These are phyloP conservation scores for Coptodon bakossiorum DNA, from an alignment of 2,113 vertebrate genomes.

Conservation along the genomic window DNA sequence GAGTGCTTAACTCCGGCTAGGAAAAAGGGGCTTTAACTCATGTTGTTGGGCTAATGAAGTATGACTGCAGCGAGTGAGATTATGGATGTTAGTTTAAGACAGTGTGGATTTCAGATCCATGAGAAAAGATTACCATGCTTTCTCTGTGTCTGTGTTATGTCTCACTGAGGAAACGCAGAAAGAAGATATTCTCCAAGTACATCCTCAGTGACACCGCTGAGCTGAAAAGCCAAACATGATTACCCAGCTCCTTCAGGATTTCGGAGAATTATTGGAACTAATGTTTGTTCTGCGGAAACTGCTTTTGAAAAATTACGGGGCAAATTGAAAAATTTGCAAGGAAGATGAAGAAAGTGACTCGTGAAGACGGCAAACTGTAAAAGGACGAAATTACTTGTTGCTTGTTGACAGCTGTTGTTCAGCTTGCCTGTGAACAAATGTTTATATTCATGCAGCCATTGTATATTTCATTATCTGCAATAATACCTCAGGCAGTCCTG, in stretches of 20 bases:
- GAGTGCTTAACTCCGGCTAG: neutral
- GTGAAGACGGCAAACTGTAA: neutral
- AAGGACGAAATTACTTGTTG: neutral
- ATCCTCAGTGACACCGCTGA: conserved; percentile 7
- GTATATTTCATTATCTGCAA: neutral
- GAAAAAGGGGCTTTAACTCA: conserved; percentile 5
- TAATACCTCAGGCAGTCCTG: neutral
- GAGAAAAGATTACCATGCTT: conserved; percentile 50
- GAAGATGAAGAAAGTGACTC: neutral
- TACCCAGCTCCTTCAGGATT: conserved; percentile 12
- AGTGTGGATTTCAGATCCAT: conserved; percentile 41
- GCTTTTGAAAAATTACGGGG: neutral
- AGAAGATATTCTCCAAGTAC: conserved; percentile 15
- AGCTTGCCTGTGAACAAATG: neutral
- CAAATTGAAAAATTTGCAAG: neutral
- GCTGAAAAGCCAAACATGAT: conserved; percentile 36
- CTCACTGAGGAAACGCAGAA: conserved; percentile 18
- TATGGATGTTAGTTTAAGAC: conserved; percentile 50
- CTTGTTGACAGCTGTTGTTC: neutral
- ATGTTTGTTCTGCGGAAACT: neutral
- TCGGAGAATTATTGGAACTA: neutral
- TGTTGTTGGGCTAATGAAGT: conserved; percentile 33
- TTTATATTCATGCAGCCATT: neutral
- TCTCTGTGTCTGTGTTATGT: conserved; percentile 49
- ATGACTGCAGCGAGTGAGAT: conserved; percentile 38